Percentiles rank a stretch among this genome's conserved stretches.
These are phyloP conservation scores for Metopolophium dirhodum DNA, from an alignment of 1,140 invertebrate genomes.

Conservation along the genomic window DNA sequence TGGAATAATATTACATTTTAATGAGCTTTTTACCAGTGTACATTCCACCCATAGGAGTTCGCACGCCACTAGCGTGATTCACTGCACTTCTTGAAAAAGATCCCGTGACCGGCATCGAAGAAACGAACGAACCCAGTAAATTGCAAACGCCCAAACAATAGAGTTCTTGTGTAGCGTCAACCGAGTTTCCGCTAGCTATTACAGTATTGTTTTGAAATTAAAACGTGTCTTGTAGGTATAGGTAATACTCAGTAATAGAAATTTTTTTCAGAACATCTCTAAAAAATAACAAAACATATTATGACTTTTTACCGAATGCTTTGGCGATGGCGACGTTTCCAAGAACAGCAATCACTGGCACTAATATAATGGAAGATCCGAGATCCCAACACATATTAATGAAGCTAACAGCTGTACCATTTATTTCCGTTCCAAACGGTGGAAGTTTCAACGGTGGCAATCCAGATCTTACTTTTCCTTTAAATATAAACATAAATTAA, in stretches of 20 bases:
- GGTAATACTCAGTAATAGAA: not conserved
- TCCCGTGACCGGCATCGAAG: slow-evolving; percentile 91
- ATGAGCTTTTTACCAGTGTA: slow-evolving; percentile 73
- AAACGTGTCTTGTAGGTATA: not conserved
- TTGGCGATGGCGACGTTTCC: slow-evolving; percentile 89
- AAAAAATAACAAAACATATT: not conserved
- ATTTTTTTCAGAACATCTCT: not conserved
- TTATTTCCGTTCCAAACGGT: slow-evolving; percentile 69
- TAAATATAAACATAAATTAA: slow-evolving; percentile 15
- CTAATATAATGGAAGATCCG: slow-evolving; percentile 74
- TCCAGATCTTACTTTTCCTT: slow-evolving; percentile 72
- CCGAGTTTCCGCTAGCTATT: slow-evolving; percentile 74
- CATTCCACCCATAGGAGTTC: slow-evolving; percentile 85
- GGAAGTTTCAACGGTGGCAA: slow-evolving; percentile 71
- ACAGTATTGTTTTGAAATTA: not conserved
- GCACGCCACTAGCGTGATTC: slow-evolving; percentile 90
- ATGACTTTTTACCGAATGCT: slow-evolving; percentile 74
- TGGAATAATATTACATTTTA: not conserved
- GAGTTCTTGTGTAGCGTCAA: slow-evolving; percentile 84
- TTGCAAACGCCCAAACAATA: slow-evolving; percentile 87
- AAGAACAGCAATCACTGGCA: slow-evolving; percentile 81
- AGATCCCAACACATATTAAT: slow-evolving; percentile 72
- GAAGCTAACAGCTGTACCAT: slow-evolving; percentile 71
- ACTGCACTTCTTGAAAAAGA: slow-evolving; percentile 91
- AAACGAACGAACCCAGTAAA: slow-evolving; percentile 86